phyloP scores from a whole-genome alignment of 2,888 invertebrate species.

The Aethes cnicana region DNA sequence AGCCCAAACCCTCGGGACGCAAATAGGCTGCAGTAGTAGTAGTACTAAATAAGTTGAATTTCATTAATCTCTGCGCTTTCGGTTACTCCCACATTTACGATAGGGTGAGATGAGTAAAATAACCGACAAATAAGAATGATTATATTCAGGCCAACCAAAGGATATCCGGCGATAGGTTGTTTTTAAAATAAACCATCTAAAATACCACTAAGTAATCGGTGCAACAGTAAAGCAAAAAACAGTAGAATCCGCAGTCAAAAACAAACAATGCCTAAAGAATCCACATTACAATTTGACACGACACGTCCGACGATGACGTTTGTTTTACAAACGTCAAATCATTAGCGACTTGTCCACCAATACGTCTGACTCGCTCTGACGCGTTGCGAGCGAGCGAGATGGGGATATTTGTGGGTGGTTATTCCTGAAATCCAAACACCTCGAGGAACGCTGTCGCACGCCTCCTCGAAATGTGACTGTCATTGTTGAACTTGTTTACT shows the following conservation, averaged over 20 bases:
- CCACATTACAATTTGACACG: slow-evolving; percentile 15
- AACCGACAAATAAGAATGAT: too few species aligned
- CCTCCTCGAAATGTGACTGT: slow-evolving; percentile 57
- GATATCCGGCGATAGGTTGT: too few species aligned
- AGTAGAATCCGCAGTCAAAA: neutral
- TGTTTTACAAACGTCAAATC: slow-evolving; percentile 24
- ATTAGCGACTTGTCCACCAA: slow-evolving; percentile 1
- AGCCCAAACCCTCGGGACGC: too few species aligned
- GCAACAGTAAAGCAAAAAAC: too few species aligned
- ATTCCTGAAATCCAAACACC: slow-evolving; percentile 53
- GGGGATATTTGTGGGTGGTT: slow-evolving; percentile 47
- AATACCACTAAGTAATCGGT: too few species aligned
- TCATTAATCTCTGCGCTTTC: neutral
- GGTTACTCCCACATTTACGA: too few species aligned
- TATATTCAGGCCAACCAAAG: too few species aligned
- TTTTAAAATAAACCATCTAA: too few species aligned
- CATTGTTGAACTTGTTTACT: slow-evolving; percentile 45
- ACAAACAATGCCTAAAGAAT: neutral
- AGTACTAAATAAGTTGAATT: neutral
- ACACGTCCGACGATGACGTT: slow-evolving; percentile 22
- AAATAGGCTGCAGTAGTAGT: too few species aligned
- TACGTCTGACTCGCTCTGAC: slow-evolving; percentile 7
- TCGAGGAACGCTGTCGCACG: slow-evolving; percentile 42
- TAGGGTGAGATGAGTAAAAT: too few species aligned
- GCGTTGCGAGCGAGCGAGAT: neutral